A percentile compares a stretch with the other conserved stretches of the same genome.
phyloP scores from a whole-genome alignment of 2,797 vertebrate genomes.

The Lepus oiostolus region DNA sequence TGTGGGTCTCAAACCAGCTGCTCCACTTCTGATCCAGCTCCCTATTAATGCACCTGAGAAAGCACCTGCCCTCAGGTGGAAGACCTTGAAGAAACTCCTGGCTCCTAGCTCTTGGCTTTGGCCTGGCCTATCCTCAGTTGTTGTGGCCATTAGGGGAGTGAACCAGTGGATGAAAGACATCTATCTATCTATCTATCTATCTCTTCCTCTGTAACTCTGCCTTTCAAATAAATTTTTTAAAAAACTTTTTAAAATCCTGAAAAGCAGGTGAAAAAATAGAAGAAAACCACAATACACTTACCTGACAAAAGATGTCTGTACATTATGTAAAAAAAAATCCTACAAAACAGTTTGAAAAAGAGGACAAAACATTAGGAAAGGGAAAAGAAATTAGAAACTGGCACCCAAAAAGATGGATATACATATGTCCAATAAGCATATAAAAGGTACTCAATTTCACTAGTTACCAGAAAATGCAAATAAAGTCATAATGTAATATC shows the following conservation, averaged over 20 bases:
- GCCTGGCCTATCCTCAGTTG: too few species aligned
- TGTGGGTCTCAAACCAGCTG: too few species aligned
- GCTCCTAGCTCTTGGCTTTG: too few species aligned
- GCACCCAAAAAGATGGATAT: neutral
- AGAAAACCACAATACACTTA: neutral
- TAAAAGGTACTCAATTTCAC: neutral
- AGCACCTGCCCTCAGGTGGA: too few species aligned
- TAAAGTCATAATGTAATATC: neutral
- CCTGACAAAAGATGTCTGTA: neutral
- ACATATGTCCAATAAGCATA: neutral
- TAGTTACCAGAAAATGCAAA: slow-evolving; percentile 28
- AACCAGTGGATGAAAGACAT: too few species aligned
- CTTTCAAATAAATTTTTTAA: neutral
- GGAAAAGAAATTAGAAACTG: neutral
- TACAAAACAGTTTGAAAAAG: neutral
- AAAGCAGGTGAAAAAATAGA: neutral
- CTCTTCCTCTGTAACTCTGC: too few species aligned
- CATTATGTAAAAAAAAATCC: neutral
- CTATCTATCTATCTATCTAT: too few species aligned
- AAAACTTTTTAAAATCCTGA: neutral
- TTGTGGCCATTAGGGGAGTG: too few species aligned
- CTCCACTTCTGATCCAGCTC: too few species aligned
- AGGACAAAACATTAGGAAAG: neutral
- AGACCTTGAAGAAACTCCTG: too few species aligned
- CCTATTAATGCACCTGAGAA: too few species aligned